A percentile compares a stretch with the other conserved stretches of the same genome.
Conservation (phyloP, 2,888 invertebrate genomes). For the Leptopterna dolabrata region DNA sequence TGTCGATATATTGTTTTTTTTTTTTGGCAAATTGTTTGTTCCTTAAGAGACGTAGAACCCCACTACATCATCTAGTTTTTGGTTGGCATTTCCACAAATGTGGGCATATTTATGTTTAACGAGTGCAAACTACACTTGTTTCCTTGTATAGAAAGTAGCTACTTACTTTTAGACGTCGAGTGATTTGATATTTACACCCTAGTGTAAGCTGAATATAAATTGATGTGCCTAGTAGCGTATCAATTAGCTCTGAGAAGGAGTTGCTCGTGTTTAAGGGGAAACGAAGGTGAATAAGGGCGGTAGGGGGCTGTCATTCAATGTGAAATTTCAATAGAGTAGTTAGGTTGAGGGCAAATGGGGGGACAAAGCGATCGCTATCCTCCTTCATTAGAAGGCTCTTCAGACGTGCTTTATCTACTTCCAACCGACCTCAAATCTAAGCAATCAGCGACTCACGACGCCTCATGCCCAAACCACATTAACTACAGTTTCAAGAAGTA, state of each 20-base stretch:
- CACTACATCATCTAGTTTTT: too few relatives aligned
- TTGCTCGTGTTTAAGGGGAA: constrained; percentile 28
- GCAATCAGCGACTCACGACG: constrained; percentile 46
- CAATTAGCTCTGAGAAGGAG: constrained; percentile 21
- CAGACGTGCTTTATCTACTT: constrained; percentile 49
- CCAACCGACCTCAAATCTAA: constrained; percentile 51
- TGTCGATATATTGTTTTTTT: too few relatives aligned
- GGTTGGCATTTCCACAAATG: too few relatives aligned
- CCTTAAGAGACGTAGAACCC: too few relatives aligned
- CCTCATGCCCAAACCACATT: constrained; percentile 46
- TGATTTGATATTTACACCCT: background rate
- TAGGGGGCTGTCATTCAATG: constrained; percentile 40
- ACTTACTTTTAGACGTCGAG: too few relatives aligned
- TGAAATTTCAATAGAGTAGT: constrained; percentile 51
- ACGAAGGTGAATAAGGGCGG: constrained; percentile 18
- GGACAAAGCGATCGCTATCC: constrained; percentile 51
- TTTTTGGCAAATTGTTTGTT: too few relatives aligned
- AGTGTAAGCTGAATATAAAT: background rate
- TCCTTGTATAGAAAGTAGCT: too few relatives aligned
- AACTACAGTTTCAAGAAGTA: constrained; percentile 52
- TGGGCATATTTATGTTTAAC: too few relatives aligned
- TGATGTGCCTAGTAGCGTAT: constrained; percentile 11
- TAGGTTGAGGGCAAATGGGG: constrained; percentile 36
- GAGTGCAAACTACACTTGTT: too few relatives aligned
- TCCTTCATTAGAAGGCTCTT: constrained; percentile 49